Conservation (phyloP, 1,140 invertebrate species). For the Drosophila asahinai region DNA sequence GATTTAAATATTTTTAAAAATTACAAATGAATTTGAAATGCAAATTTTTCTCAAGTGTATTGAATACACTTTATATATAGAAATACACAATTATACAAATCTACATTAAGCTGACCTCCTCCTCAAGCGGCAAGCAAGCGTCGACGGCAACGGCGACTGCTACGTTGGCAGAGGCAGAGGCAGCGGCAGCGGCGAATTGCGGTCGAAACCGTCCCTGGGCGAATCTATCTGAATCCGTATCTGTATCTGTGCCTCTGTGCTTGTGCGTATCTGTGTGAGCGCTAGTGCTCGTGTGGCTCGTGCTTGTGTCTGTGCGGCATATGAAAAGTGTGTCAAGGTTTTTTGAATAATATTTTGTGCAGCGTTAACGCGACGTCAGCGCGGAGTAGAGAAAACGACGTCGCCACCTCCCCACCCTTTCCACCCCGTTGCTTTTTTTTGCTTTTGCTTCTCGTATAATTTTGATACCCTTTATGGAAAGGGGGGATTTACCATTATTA, state of each 20-base stretch:
- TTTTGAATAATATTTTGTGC: slow-evolving; percentile 84
- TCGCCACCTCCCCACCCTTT: slow-evolving; percentile 18
- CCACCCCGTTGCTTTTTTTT: slow-evolving; percentile 29
- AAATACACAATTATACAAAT: slow-evolving; percentile 63
- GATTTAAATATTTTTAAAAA: background rate
- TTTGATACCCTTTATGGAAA: slow-evolving; percentile 2
- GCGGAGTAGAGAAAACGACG: slow-evolving; percentile 52
- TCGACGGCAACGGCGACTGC: slow-evolving; percentile 19
- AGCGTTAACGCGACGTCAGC: slow-evolving; percentile 76
- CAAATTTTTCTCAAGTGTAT: slow-evolving; percentile 3
- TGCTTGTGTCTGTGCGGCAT: slow-evolving; percentile 67
- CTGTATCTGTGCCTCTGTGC: slow-evolving; percentile 25
- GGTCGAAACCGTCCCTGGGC: slow-evolving; percentile 85
- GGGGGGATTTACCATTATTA: background rate
- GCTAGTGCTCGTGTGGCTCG: slow-evolving; percentile 37
- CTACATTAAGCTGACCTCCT: slow-evolving; percentile 81
- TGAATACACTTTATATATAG: slow-evolving; percentile 30
- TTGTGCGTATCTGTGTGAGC: slow-evolving; percentile 24
- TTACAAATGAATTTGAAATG: background rate
- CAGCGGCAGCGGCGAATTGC: slow-evolving; percentile 72
- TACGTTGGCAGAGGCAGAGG: slow-evolving; percentile 45
- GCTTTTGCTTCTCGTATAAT: slow-evolving; percentile 40
- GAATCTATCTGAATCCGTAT: slow-evolving; percentile 65
- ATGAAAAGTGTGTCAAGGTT: slow-evolving; percentile 85
- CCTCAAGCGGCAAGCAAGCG: slow-evolving; percentile 30